Percentiles rank a stretch among this genome's conserved stretches.
These are phyloP conservation scores for Akabosia matsudoensis DNA, from an alignment of 1,140 invertebrate genomes.

Conservation along the genomic window DNA sequence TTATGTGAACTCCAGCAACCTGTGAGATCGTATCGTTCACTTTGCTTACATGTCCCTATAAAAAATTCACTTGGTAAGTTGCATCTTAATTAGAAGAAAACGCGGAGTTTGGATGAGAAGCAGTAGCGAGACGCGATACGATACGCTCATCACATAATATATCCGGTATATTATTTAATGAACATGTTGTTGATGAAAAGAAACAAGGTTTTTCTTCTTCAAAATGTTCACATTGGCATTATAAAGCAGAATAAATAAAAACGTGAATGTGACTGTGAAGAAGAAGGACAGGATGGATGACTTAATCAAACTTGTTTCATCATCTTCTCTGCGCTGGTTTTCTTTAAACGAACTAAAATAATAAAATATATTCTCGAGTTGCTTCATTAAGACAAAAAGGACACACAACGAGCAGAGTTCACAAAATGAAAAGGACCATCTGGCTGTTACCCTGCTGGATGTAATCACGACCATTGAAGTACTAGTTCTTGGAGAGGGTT, in stretches of 20 bases:
- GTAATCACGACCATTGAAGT: too few relatives aligned
- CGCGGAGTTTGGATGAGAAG: background rate
- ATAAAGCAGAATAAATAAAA: background rate
- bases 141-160: background rate
- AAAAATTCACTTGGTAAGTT: too few relatives aligned
- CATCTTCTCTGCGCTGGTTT: background rate
- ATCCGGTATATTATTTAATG: background rate
- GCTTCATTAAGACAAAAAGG: background rate
- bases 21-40: background rate
- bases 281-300: background rate
- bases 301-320: background rate
- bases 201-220: background rate
- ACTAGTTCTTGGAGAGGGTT: too few relatives aligned
- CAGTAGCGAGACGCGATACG: background rate
- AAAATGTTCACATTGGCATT: background rate
- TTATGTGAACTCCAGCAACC: background rate
- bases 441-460: too few relatives aligned
- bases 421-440: too few relatives aligned
- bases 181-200: background rate
- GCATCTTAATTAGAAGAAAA: background rate
- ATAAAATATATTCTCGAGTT: too few relatives aligned
- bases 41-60: too few relatives aligned
- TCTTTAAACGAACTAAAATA: background rate
- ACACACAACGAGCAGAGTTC: too few relatives aligned
- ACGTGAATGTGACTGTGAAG: too few relatives aligned